A percentile compares a stretch with the other conserved stretches of the same genome.
These are phyloP conservation scores for Pammene fasciana DNA, from an alignment of 2,888 invertebrate genomes.

Conservation along the genomic window DNA sequence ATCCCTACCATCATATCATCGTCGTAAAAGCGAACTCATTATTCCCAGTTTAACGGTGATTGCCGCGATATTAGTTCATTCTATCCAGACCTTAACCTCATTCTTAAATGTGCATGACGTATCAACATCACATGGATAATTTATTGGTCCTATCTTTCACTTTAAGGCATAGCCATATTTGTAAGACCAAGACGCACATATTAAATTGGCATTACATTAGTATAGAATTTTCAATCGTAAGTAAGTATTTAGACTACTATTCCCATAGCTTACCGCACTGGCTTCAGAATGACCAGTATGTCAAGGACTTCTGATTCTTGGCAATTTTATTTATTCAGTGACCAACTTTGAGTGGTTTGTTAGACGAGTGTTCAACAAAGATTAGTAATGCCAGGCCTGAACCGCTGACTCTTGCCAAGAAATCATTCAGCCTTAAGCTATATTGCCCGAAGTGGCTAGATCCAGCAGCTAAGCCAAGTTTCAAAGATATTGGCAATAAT, in stretches of 20 bases:
- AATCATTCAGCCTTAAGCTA: conserved; percentile 12
- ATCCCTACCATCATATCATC: conserved; percentile 19
- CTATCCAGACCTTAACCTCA: neutral
- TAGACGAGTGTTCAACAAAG: neutral
- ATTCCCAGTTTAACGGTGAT: conserved; percentile 30
- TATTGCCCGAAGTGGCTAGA: conserved; percentile 21
- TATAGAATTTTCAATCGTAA: neutral
- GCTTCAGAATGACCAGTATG: neutral
- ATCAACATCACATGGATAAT: neutral
- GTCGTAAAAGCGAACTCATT: conserved; percentile 30
- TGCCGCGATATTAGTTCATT: conserved; percentile 28
- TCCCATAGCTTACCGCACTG: neutral
- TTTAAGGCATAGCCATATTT: neutral
- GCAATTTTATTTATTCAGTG: neutral
- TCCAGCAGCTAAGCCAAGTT: conserved; percentile 7
- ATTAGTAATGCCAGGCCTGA: neutral
- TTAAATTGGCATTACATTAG: neutral
- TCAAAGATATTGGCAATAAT: conserved; percentile 17
- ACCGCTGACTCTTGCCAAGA: conserved; percentile 27
- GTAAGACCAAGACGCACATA: neutral
- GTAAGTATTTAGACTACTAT: neutral
- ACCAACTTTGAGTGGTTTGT: neutral
- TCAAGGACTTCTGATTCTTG: neutral
- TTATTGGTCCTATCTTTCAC: neutral
- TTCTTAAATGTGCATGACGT: neutral